Base-by-base conservation (phyloP, 2,888 invertebrate species). In the Dascillus cervinus region DNA sequence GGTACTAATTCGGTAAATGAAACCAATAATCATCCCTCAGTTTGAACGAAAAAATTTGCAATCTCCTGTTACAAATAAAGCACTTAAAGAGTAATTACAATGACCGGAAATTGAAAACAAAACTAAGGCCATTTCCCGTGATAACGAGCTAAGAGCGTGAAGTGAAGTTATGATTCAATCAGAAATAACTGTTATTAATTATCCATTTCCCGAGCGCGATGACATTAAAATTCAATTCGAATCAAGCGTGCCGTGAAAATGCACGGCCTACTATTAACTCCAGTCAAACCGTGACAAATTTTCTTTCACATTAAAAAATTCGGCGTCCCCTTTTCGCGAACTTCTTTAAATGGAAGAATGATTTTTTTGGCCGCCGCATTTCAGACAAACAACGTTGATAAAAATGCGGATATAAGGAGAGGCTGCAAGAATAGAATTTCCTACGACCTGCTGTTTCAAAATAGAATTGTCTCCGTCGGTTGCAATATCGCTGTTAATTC, bases 201-300 rank as follows among this genome's bases (percentile, higher is more conserved):
- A 49, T 56, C 55, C 50, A 58, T 58, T 58, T 58, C 56, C 56
- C 50, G 47, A 37, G 46, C 46, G 49, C 52, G 52, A 58, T 54
- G 56, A 55, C 56, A 56, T 57, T 55, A 53, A 56, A 57, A 55
- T 57, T 57, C 55, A 53, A 55, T 57, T 56, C 47, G 53, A 50
- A 46, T 50, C 47, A 48, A 52, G 47, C 46, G 47, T 45, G 47
- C 49, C 51, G 51, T 49, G 50, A 48, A 36, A 27, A 30, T 31
- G 24, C 22, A 37, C 32, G 30, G 17, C 37, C 32, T 24, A 17
- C 26, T 21, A 30, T 30, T 37, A 34, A 30, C 31, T 28, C 13
- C 34, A 24, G 21, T 22, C 34, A 34, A 34, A 34, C 33, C 30
- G 4, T 8, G 32, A 31, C 34, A 21, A n/a, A 34, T 38, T 34